These are phyloP conservation scores for Ochropacha duplaris DNA, from an alignment of 2,888 invertebrate genomes.

Conservation along the genomic window DNA sequence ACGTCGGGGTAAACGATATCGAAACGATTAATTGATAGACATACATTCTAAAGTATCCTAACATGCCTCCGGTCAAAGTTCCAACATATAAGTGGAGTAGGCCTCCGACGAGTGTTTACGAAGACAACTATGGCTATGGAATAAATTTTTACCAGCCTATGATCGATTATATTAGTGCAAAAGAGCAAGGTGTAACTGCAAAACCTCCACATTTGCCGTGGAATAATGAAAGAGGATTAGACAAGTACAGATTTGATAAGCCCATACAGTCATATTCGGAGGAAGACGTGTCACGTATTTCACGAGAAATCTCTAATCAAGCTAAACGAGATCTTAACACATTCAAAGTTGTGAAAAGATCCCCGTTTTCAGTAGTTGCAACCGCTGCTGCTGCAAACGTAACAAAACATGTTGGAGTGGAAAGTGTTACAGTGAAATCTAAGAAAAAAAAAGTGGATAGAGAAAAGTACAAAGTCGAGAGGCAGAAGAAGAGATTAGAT, in stretches of 20 bases:
- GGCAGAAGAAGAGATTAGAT: constrained; percentile 75
- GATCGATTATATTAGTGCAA: constrained; percentile 91
- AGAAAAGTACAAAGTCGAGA: constrained; percentile 60
- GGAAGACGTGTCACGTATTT: constrained; percentile 86
- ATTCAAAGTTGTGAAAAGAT: constrained; percentile 83
- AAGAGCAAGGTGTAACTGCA: constrained; percentile 74
- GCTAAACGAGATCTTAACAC: constrained; percentile 86
- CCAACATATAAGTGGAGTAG: constrained; percentile 77
- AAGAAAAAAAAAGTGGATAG: constrained; percentile 75
- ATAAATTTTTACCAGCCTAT: constrained; percentile 94
- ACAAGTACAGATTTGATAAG: constrained; percentile 86
- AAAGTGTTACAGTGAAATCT: constrained; percentile 73
- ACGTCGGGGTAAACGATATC: constrained; percentile 40
- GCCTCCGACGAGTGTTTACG: constrained; percentile 87
- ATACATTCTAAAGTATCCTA: constrained; percentile 50
- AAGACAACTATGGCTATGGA: constrained; percentile 92
- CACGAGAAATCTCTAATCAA: constrained; percentile 86
- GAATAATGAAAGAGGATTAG: constrained; percentile 87
- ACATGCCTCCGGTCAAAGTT: constrained; percentile 74
- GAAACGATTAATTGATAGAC: constrained; percentile 52
- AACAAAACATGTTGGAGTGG: constrained; percentile 84
- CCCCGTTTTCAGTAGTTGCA: constrained; percentile 84
- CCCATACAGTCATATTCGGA: constrained; percentile 86
- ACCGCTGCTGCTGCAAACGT: constrained; percentile 85
- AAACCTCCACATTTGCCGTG: constrained; percentile 88